Conservation (phyloP, 2,113 vertebrate genomes). For the Lophochroa leadbeateri region DNA sequence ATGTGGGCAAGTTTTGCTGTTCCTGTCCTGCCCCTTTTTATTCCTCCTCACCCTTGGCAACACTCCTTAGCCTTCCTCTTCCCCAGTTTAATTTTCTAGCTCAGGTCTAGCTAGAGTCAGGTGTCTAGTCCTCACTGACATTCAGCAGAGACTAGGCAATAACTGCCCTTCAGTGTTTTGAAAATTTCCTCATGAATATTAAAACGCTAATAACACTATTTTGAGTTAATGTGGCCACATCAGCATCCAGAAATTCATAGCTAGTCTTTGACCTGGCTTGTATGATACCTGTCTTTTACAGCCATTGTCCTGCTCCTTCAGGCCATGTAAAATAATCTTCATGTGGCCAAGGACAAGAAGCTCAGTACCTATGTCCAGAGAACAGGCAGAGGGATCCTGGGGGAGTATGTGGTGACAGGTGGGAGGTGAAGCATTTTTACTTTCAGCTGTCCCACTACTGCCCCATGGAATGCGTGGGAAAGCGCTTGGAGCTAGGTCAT, state of each 20-base stretch:
- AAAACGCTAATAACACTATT: not conserved
- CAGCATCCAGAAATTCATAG: not conserved
- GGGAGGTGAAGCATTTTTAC: not conserved
- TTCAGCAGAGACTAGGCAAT: not conserved
- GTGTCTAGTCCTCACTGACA: not conserved
- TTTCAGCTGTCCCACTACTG: not conserved
- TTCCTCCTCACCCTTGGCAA: not conserved
- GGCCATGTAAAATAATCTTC: not conserved
- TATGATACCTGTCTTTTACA: not conserved
- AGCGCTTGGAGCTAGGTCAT: not conserved
- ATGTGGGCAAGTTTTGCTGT: conserved; percentile 19
- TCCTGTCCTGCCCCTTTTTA: not conserved
- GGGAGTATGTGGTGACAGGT: not conserved
- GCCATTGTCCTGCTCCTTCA: not conserved
- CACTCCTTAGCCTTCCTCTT: not conserved
- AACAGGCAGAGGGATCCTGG: not conserved
- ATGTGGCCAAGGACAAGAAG: not conserved
- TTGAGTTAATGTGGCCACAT: not conserved
- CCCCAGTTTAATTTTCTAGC: not conserved
- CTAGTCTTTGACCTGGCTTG: not conserved
- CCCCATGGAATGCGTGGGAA: not conserved
- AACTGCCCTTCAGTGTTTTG: not conserved
- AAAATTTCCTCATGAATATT: not conserved
- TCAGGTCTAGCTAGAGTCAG: not conserved
- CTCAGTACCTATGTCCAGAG: not conserved